Conservation (phyloP, 2,888 invertebrate genomes). For the Drosophila colorata region DNA sequence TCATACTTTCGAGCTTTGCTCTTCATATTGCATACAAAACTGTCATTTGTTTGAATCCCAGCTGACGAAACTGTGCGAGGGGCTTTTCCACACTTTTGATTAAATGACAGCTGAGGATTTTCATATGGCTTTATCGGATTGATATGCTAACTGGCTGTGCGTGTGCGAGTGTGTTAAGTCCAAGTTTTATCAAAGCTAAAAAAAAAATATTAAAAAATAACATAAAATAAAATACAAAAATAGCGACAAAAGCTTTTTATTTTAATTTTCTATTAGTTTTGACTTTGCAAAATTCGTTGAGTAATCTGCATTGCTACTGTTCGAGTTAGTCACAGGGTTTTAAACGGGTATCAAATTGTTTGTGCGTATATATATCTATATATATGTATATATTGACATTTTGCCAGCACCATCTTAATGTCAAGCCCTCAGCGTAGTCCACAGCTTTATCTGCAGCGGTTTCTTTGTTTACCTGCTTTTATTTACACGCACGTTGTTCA, state of each 20-base stretch:
- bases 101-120: constrained; percentile 53
- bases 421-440: constrained; percentile 18
- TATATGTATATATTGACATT: constrained; percentile 26
- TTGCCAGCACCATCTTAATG: constrained; percentile 24
- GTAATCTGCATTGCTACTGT: neutral
- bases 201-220: too few species aligned
- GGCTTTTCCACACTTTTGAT: constrained; percentile 49
- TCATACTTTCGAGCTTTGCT: constrained; percentile 40
- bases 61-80: constrained; percentile 20
- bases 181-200: neutral
- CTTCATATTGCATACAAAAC: constrained; percentile 40
- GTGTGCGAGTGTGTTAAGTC: neutral
- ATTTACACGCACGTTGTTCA: constrained; percentile 36
- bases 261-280: neutral
- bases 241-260: neutral
- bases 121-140: constrained; percentile 37
- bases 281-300: neutral
- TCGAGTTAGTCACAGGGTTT: constrained; percentile 2
- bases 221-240: too few species aligned
- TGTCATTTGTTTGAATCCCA: constrained; percentile 48
- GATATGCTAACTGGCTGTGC: constrained; percentile 3
- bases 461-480: constrained; percentile 27
- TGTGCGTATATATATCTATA: neutral
- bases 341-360: constrained; percentile 7
- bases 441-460: constrained; percentile 37